Percentiles rank a stretch among this genome's conserved stretches.
These are phyloP conservation scores for Pogona vitticeps DNA, from an alignment of 2,113 vertebrate genomes.

Conservation along the genomic window DNA sequence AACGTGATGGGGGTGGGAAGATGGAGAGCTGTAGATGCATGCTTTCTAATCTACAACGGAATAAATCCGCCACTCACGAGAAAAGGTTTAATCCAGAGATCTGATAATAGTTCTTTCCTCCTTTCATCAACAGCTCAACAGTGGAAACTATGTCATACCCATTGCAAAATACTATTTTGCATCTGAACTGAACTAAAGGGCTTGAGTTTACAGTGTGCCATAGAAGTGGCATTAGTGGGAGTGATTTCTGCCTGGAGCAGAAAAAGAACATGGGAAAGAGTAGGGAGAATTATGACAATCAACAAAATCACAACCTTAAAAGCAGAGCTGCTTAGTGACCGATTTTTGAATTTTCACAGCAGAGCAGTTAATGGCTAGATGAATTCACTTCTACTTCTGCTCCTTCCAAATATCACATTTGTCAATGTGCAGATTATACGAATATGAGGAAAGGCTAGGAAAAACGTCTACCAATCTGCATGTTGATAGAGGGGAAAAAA, in stretches of 20 bases:
- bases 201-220: background rate
- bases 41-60: background rate
- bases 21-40: background rate
- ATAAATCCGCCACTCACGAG: conserved; percentile 22
- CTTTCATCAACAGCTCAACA: background rate
- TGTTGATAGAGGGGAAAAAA: no score
- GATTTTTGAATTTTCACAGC: background rate
- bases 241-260: background rate
- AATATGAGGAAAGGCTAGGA: background rate
- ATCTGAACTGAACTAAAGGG: rapidly evolving
- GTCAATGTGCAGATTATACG: background rate
- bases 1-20: background rate
- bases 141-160: background rate
- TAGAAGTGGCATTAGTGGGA: background rate
- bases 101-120: background rate
- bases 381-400: rapidly evolving
- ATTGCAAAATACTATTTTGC: background rate
- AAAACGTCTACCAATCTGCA: background rate
- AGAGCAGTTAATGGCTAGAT: background rate
- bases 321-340: background rate
- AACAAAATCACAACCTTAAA: background rate
- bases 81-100: rapidly evolving
- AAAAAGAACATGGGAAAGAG: background rate
- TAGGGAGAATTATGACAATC: background rate
- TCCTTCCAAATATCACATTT: background rate